Base-by-base conservation (phyloP, 2,113 vertebrate genomes). In the Picathartes gymnocephalus region DNA sequence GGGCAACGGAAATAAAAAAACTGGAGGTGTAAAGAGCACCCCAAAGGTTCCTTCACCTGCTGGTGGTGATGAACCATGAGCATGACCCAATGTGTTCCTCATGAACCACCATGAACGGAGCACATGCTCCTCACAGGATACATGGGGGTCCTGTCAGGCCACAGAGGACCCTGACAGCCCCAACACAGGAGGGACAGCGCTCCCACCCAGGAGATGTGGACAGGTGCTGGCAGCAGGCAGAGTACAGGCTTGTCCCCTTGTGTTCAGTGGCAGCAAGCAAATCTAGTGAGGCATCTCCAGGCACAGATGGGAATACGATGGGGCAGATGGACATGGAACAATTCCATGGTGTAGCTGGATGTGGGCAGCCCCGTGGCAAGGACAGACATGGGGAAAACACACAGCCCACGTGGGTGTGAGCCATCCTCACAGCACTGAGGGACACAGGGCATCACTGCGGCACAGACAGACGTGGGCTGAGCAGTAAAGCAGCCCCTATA, bases 291-390 rank as follows among this genome's bases (percentile, higher is more conserved):
- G 33, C 25, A 56, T 15, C 37, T 72, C 58, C 39, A 22, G 24
- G 56, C 31, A 44, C 0, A 58, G 31, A 47, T 0, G 10, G 58
- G 20, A 88, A 80, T 5, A 53, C 1, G 0, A 15, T 1, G 25
- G 66, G 6, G 10, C 14, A 48, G 42, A 44, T 2, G 14, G 53
- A 44, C 2, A 3, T 2, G 3, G 24, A 48, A 25, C 33, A 69
- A 39, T 13, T 48, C 65, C 35, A 25, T 4, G 11, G 19, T 13
- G 7, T 2, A 25, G 24, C 0, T 30, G 33, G 39, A 37, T 15
- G 6, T 11, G 42, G 35, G 44, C 30, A 81, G 42, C 42, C n/a
- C 53, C 13, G 3, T 3, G 24, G 42, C 13, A 56, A 9, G 9
- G 62, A 13, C 20, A 24, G 39, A 20, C 30, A 22, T 3, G 4